Conservation (phyloP, 2,113 vertebrate genomes). For the Tragelaphus strepsiceros region DNA sequence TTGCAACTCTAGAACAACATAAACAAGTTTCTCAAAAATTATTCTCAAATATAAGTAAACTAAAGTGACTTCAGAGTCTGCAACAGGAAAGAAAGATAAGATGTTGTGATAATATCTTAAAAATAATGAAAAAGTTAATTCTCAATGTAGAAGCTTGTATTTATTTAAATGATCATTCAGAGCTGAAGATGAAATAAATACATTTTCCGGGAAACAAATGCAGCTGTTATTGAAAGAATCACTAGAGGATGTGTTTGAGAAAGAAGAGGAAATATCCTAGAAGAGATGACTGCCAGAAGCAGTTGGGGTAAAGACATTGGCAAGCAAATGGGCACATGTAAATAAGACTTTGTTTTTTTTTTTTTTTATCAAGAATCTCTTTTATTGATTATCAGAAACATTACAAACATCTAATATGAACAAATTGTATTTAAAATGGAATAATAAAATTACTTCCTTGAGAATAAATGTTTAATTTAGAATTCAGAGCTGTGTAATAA, state of each 20-base stretch:
- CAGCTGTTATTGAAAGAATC: not conserved
- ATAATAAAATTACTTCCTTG: not conserved
- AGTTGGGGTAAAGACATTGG: not conserved
- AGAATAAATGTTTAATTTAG: not conserved
- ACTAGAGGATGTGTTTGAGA: not conserved
- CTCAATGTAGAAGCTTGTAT: not conserved
- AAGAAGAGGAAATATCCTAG: not conserved
- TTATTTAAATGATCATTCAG: not conserved
- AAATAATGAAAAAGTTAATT: not conserved
- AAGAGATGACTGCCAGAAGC: not conserved
- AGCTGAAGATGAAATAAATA: not conserved
- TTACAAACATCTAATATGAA: too few relatives aligned
- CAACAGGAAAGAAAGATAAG: not conserved
- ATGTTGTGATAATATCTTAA: not conserved
- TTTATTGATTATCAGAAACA: too few relatives aligned
- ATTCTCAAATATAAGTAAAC: not conserved
- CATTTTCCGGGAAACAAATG: not conserved
- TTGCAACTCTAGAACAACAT: not conserved
- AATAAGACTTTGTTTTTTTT: not conserved
- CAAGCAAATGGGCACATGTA: not conserved
- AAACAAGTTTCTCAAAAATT: not conserved
- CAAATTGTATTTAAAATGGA: not conserved
- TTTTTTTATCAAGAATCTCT: too few relatives aligned
- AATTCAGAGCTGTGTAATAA: not conserved
- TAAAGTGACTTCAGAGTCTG: not conserved